phyloP scores from a whole-genome alignment of 1,140 invertebrate species.

The Camponotus vicinus region DNA sequence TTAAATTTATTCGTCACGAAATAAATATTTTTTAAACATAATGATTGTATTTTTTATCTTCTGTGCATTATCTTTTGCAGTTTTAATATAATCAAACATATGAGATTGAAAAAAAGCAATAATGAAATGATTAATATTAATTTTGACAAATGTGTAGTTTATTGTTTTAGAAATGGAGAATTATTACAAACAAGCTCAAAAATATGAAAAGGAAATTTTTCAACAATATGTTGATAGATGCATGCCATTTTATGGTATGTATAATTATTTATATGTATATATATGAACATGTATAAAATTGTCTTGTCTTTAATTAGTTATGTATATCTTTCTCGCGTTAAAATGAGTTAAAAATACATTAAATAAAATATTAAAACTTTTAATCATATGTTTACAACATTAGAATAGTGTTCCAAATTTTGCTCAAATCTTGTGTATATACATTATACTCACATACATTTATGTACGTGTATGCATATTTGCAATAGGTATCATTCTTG shows the following conservation, averaged over 20 bases:
- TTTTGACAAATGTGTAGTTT: slow-evolving; percentile 20
- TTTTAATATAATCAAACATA: too few species aligned
- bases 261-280: not conserved
- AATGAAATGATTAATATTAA: slow-evolving; percentile 5
- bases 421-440: too few species aligned
- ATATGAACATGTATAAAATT: too few species aligned
- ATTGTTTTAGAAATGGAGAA: slow-evolving; percentile 64
- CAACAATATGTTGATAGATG: slow-evolving; percentile 66
- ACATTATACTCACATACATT: too few species aligned
- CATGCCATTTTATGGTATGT: slow-evolving; percentile 57
- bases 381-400: too few species aligned
- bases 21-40: too few species aligned
- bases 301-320: too few species aligned
- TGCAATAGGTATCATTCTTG: slow-evolving; percentile 26
- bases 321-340: too few species aligned
- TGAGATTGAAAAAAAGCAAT: slow-evolving; percentile 4
- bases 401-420: too few species aligned
- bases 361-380: not conserved
- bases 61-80: too few species aligned
- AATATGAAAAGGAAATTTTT: slow-evolving; percentile 61
- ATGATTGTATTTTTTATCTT: too few species aligned
- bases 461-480: not conserved
- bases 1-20: too few species aligned
- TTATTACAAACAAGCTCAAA: slow-evolving; percentile 54
- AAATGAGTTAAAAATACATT: not conserved